phyloP scores from a whole-genome alignment of 1,140 invertebrate genomes.

The Leguminivora glycinivorella region DNA sequence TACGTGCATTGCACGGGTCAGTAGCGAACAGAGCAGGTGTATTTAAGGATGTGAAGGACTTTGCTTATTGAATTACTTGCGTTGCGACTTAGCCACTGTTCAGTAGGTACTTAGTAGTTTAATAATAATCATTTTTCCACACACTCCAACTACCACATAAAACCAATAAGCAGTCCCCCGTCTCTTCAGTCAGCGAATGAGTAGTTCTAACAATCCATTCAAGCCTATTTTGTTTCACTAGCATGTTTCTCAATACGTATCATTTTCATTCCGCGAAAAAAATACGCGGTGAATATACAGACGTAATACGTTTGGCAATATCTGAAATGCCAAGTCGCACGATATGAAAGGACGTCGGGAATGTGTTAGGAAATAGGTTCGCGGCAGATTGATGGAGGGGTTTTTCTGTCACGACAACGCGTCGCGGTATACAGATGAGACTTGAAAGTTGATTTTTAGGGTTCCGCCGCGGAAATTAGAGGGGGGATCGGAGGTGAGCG shows the following conservation, averaged over 20 bases:
- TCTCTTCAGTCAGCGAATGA: not conserved
- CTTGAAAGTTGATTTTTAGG: constrained; percentile 40
- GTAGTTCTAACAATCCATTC: not conserved
- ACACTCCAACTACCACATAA: no score
- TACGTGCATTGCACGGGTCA: no score
- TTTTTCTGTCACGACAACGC: constrained; percentile 57
- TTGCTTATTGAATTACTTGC: no score
- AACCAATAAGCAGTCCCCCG: not conserved
- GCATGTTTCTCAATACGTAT: not conserved
- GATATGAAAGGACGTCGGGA: constrained; percentile 54
- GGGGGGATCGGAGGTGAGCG: not conserved
- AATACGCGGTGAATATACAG: constrained; percentile 48
- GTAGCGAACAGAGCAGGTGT: no score
- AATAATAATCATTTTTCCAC: no score
- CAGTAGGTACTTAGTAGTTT: no score
- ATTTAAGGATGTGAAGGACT: no score
- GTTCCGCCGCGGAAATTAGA: constrained; percentile 10
- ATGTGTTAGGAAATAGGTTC: constrained; percentile 62
- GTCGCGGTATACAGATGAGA: constrained; percentile 41
- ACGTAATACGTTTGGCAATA: constrained; percentile 52
- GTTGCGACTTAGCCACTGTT: no score
- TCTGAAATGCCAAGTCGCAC: constrained; percentile 48
- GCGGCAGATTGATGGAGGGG: constrained; percentile 62
- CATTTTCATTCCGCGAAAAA: constrained; percentile 39
- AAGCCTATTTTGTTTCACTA: not conserved